Conservation (phyloP, 2,113 vertebrate genomes). For the Geococcyx californianus region DNA sequence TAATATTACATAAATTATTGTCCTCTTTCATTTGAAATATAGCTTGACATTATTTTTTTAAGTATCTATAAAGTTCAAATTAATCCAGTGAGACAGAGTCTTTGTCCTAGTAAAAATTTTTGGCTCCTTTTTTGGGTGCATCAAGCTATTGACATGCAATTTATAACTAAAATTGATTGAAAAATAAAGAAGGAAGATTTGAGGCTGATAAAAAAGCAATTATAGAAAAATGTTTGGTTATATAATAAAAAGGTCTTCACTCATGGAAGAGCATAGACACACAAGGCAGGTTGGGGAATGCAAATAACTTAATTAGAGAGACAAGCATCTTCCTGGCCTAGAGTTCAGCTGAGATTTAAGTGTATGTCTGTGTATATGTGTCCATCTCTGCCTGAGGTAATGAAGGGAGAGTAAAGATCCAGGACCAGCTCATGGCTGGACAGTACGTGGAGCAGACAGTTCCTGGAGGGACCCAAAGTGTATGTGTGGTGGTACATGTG, state of each 20-base stretch:
- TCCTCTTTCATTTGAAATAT: background rate
- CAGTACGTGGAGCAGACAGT: background rate
- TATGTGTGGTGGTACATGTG: background rate
- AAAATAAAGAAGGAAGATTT: background rate
- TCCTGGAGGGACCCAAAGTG: background rate
- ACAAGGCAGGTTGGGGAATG: background rate
- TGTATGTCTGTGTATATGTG: background rate
- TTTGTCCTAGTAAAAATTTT: background rate
- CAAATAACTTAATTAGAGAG: background rate
- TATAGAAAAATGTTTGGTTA: background rate
- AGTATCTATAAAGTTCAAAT: background rate
- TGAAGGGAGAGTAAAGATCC: background rate
- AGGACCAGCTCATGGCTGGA: background rate
- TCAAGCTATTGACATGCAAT: background rate
- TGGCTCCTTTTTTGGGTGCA: background rate
- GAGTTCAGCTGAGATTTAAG: background rate
- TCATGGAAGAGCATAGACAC: fast-evolving
- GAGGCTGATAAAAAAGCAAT: fast-evolving
- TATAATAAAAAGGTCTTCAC: background rate
- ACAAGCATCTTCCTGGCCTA: background rate
- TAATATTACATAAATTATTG: background rate
- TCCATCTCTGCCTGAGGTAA: background rate
- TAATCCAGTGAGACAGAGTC: background rate
- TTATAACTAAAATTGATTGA: background rate
- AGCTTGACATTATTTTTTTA: background rate